Evolutionary conservation across 2,888 invertebrate genomes (phyloP).

Genomic region (Neuroscelio doddi): DNA sequence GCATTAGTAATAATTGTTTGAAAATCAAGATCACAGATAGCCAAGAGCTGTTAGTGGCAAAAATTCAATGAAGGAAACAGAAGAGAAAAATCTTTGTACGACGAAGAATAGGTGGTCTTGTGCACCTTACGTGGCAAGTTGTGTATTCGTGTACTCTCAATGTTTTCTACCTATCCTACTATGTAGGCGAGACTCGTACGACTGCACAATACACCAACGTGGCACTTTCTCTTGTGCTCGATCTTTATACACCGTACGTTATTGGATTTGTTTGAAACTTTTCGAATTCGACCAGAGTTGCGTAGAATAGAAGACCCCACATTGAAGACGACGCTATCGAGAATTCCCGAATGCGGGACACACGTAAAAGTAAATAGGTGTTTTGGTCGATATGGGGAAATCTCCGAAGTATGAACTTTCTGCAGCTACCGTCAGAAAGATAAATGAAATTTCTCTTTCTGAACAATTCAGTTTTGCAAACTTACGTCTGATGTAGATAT

Average conservation of each 20-base stretch:
- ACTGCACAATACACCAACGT: conserved; percentile 32
- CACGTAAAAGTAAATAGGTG: conserved; percentile 39
- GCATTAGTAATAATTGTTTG: too few species aligned
- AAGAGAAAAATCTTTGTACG: conserved; percentile 2
- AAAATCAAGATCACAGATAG: too few species aligned
- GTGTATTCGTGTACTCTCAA: conserved; percentile 15
- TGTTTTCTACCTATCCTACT: conserved; percentile 20
- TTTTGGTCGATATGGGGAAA: conserved; percentile 18
- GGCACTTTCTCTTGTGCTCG: conserved; percentile 23
- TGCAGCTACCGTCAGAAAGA: not conserved
- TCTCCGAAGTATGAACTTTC: conserved; percentile 17
- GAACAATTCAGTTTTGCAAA: too few species aligned
- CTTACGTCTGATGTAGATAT: too few species aligned
- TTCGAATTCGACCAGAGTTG: conserved; percentile 56
- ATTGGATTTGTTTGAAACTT: conserved; percentile 69
- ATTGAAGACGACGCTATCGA: conserved; percentile 30
- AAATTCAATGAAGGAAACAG: too few species aligned
- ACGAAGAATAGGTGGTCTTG: conserved; percentile 8
- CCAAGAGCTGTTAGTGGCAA: too few species aligned
- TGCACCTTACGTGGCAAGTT: conserved; percentile 1
- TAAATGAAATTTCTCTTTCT: too few species aligned
- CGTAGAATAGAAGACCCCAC: conserved; percentile 28
- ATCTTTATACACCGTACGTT: conserved; percentile 53
- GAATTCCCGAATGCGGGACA: conserved; percentile 19
- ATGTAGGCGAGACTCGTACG: conserved; percentile 2